Evolutionary conservation across 2,113 vertebrate species (phyloP), one percentile per base, ranked within the genome.

Genomic region (Erythrocebus patas): DNA sequence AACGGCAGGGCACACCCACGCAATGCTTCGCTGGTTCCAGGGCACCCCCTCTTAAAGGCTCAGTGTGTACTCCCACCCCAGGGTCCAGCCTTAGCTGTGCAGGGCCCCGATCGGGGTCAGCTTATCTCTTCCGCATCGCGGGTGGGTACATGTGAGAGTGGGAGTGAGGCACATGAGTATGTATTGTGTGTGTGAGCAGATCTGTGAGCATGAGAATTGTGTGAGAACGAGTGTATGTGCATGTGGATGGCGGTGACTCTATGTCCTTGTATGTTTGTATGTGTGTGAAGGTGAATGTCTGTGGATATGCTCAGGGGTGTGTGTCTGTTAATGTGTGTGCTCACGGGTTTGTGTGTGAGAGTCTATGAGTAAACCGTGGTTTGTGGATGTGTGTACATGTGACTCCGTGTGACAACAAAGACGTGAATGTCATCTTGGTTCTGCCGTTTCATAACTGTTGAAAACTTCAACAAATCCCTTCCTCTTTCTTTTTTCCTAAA

Each of bases 1-100:
- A 35, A n/a, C 22, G 78, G 81, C 85, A 91, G 82, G 40, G 9
- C 35, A n/a, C 50, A 61, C 81, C 94, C 96, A 76, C 23, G 0
- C 22, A 59, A 30, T 25, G 22, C 89, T 66, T 45, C 4, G n/a
- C 48, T 87, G 75, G 18, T 55, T 52, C 59, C 57, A 83, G 25
- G n/a, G 27, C 86, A 75, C 50, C 85, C 43, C 66, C 52, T 64
- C 91, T 92, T 92, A 92, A 95, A 95, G 94, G 82, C n/a, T 96
- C 78, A 30, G 17, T 14, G 16, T 23, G 3, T 6, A 55, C 17
- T 76, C 78, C 84, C 83, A 32, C 27, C 17, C 48, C 8, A 17
- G 35, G 20, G 25, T 76, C 79, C n/a, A 43, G 40, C 72, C 14
- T 83, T 45, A 32, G 40, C 84, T 89, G 23, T 5, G 3, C 35